Evolutionary conservation across 2,113 vertebrate genomes (phyloP).

Genomic region (Rhynchomys soricoides): DNA sequence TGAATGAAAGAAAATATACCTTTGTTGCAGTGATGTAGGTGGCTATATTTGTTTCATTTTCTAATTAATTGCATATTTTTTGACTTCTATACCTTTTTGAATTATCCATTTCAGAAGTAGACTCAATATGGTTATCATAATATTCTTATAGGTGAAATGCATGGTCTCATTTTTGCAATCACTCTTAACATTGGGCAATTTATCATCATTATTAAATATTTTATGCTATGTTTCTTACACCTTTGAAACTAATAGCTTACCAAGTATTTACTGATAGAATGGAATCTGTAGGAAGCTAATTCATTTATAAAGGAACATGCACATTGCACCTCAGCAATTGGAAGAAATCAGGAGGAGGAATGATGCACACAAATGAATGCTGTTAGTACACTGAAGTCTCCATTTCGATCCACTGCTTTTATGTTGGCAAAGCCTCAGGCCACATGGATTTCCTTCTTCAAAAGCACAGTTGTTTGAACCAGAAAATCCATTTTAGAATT

Average conservation of each 20-base stretch:
- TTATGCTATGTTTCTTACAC: background rate
- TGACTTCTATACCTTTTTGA: background rate
- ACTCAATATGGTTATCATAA: background rate
- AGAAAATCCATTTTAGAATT: constrained; percentile 13
- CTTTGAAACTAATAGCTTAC: constrained; percentile 37
- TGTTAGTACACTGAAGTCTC: background rate
- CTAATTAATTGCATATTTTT: constrained; percentile 21
- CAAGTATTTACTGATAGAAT: background rate
- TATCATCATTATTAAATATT: constrained; percentile 63
- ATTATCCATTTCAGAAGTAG: constrained; percentile 21
- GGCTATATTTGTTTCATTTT: constrained; percentile 50
- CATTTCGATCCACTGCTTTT: background rate
- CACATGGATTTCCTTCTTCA: constrained; percentile 53
- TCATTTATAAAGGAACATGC: background rate
- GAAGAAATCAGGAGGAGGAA: background rate
- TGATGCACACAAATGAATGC: constrained; percentile 20
- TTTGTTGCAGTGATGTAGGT: background rate
- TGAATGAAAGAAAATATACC: background rate
- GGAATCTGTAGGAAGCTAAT: background rate
- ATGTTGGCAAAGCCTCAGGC: background rate
- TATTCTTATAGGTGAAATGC: constrained; percentile 24
- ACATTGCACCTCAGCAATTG: background rate
- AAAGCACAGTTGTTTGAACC: background rate
- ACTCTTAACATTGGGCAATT: background rate
- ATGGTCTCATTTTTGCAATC: constrained; percentile 51